phyloP scores from a whole-genome alignment of 2,888 invertebrate genomes.

The Eledone cirrhosa region DNA sequence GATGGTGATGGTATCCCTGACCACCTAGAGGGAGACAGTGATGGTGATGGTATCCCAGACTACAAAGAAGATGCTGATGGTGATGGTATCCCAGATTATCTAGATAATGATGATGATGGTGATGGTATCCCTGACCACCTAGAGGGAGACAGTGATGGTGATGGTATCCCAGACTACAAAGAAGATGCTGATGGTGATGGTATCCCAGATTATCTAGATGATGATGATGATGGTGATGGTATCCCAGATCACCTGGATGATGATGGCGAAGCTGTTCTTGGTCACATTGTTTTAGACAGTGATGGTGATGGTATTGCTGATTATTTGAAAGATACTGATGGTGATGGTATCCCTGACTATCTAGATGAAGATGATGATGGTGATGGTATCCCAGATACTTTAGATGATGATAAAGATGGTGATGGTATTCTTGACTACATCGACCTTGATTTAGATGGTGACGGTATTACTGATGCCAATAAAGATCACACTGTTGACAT shows the following conservation, averaged over 20 bases:
- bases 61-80: slow-evolving; percentile 43
- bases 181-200: slow-evolving; percentile 45
- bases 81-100: slow-evolving; percentile 46
- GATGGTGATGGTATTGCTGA: slow-evolving; percentile 56
- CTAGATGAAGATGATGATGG: slow-evolving; percentile 44
- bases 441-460: slow-evolving; percentile 54
- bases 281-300: slow-evolving; percentile 41
- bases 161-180: slow-evolving; percentile 44
- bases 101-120: slow-evolving; percentile 44
- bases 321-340: slow-evolving; percentile 48
- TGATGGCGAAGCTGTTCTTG: slow-evolving; percentile 51
- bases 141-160: slow-evolving; percentile 38
- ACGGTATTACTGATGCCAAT: slow-evolving; percentile 55
- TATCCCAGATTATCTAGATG: slow-evolving; percentile 45
- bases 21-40: slow-evolving; percentile 35
- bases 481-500: neutral
- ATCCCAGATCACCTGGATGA: slow-evolving; percentile 49
- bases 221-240: slow-evolving; percentile 60
- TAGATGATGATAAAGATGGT: slow-evolving; percentile 50
- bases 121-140: slow-evolving; percentile 41
- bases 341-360: slow-evolving; percentile 60
- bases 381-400: slow-evolving; percentile 49
- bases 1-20: slow-evolving; percentile 40
- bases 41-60: slow-evolving; percentile 53
- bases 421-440: slow-evolving; percentile 56